A percentile compares a stretch with the other conserved stretches of the same genome.
These are phyloP conservation scores for Cenopis cana DNA, from an alignment of 2,888 invertebrate species.

Conservation along the genomic window DNA sequence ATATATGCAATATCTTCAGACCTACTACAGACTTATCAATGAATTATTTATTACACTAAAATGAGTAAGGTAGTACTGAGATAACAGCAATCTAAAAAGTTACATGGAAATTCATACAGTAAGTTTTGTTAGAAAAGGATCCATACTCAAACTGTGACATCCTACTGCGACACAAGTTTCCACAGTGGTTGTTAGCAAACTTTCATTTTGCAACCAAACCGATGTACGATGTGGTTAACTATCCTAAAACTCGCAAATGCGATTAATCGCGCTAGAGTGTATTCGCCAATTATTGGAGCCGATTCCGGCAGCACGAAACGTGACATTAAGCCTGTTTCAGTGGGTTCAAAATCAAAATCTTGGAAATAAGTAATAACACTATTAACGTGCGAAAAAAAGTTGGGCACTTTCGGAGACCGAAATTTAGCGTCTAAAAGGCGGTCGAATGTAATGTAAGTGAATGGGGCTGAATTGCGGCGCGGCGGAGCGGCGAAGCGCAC, in stretches of 20 bases:
- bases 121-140: constrained; percentile 6
- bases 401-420: constrained; percentile 20
- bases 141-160: not conserved
- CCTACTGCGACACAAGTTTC: constrained; percentile 1
- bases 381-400: constrained; percentile 44
- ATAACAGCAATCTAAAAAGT: constrained; percentile 46
- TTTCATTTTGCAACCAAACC: not conserved
- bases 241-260: not conserved
- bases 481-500: not conserved
- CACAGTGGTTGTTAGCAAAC: not conserved
- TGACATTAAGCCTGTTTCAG: constrained; percentile 73
- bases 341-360: constrained; percentile 53
- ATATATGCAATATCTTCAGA: constrained; percentile 51
- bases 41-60: constrained; percentile 40
- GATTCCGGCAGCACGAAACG: constrained; percentile 57
- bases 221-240: not conserved
- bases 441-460: too few relatives aligned
- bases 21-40: constrained; percentile 49
- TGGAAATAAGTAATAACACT: constrained; percentile 48
- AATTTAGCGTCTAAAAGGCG: not conserved
- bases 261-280: constrained; percentile 1
- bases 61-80: constrained; percentile 32
- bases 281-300: constrained; percentile 42
- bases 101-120: constrained; percentile 52
- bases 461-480: not conserved